A percentile compares a stretch with the other conserved stretches of the same genome.
These are phyloP conservation scores for Drosophila burlai DNA, from an alignment of 1,140 invertebrate genomes.

Conservation along the genomic window DNA sequence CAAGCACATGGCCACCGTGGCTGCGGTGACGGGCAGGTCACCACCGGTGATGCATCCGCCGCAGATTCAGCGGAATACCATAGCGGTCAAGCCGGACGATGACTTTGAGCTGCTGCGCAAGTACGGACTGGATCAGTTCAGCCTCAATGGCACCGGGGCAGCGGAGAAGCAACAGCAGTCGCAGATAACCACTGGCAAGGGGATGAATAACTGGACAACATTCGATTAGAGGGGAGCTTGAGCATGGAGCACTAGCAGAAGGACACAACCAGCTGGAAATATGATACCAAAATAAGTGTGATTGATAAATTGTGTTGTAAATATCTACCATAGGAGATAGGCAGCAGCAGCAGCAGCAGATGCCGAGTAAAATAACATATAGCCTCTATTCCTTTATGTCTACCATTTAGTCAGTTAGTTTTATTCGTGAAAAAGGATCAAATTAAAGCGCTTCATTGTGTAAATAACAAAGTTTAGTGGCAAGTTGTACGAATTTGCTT, in stretches of 20 bases:
- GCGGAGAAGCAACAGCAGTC: conserved; percentile 35
- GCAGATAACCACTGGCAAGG: conserved; percentile 47
- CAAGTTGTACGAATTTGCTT: conserved; percentile 32
- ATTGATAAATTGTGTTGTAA: conserved; percentile 70
- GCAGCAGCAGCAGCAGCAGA: no score
- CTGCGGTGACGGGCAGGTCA: conserved; percentile 62
- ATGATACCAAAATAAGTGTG: conserved; percentile 79
- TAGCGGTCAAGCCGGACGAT: conserved; percentile 71
- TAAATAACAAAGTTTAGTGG: conserved; percentile 45
- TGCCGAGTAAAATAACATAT: conserved; percentile 62
- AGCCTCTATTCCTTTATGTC: conserved; percentile 33
- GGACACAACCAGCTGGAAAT: conserved; percentile 32
- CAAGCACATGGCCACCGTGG: conserved; percentile 77
- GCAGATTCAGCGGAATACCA: conserved; percentile 55
- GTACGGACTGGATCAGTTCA: conserved; percentile 86
- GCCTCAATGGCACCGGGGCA: conserved; percentile 54
- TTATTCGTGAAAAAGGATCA: conserved; percentile 30
- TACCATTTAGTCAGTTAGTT: conserved; percentile 43
- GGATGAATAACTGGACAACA: conserved; percentile 83
- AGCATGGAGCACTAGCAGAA: neutral
- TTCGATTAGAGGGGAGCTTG: conserved; percentile 63
- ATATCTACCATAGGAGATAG: conserved; percentile 61
- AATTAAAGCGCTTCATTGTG: conserved; percentile 38
- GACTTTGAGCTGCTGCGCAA: conserved; percentile 87
- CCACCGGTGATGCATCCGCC: conserved; percentile 36